Conservation (phyloP, 53 echinoderm and acorn worm species). For the Echinometra lucunter region DNA sequence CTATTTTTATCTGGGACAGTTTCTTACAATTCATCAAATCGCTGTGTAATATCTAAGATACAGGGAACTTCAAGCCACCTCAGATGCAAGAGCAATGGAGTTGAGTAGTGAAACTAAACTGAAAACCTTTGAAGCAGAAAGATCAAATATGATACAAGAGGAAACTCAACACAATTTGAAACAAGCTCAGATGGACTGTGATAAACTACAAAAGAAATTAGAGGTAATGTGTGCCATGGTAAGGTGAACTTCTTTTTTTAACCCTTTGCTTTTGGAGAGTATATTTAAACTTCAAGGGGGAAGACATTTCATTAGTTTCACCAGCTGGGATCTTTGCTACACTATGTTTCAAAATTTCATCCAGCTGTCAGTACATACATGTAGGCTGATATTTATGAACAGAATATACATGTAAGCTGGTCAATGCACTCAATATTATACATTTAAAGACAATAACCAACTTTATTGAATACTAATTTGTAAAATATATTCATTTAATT, state of each 20-base stretch:
- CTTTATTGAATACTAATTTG: too few relatives aligned
- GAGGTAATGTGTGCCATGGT: constrained; percentile 74
- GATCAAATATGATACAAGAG: constrained; percentile 85
- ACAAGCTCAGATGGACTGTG: constrained; percentile 83
- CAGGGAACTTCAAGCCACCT: constrained; percentile 83
- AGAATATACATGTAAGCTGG: too few relatives aligned
- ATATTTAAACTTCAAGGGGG: not conserved
- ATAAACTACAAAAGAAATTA: constrained; percentile 88
- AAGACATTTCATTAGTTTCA: too few relatives aligned
- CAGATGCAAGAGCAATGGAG: constrained; percentile 85
- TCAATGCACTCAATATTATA: too few relatives aligned
- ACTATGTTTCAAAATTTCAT: too few relatives aligned
- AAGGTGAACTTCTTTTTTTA: too few relatives aligned
- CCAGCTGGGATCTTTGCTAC: not conserved
- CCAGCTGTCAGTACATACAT: not conserved
- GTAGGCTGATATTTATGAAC: too few relatives aligned
- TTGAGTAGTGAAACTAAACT: constrained; percentile 78
- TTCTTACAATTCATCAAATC: not conserved
- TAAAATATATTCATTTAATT: too few relatives aligned
- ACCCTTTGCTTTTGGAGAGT: not conserved
- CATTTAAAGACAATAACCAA: too few relatives aligned
- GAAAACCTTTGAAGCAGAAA: constrained; percentile 89
- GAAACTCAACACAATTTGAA: constrained; percentile 82
- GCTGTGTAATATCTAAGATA: constrained; percentile 67
- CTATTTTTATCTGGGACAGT: not conserved